A percentile compares a stretch with the other conserved stretches of the same genome.
Conservation (phyloP, 2,797 vertebrate genomes). For the Gymnothorax reevesii region DNA sequence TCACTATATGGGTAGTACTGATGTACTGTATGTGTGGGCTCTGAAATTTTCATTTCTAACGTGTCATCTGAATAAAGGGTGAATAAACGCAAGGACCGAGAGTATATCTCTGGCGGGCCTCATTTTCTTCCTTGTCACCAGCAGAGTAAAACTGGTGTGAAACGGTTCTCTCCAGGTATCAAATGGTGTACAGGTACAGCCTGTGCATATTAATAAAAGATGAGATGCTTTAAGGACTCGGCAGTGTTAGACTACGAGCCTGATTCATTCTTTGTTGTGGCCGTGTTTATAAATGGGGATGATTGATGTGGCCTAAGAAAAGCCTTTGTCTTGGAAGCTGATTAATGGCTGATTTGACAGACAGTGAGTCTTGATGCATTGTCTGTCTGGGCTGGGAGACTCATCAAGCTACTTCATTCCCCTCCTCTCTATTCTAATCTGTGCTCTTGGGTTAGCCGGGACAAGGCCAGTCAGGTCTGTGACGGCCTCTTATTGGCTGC, state of each 20-base stretch:
- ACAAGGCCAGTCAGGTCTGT: slow-evolving; percentile 24
- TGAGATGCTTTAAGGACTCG: background rate
- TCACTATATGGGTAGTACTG: background rate
- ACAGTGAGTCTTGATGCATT: background rate
- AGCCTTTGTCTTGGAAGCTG: background rate
- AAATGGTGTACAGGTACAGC: background rate
- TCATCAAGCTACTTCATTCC: background rate
- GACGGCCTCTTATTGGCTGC: slow-evolving; percentile 20
- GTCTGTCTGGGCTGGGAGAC: background rate
- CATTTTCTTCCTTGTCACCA: background rate
- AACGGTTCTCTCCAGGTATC: background rate
- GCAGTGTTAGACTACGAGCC: background rate
- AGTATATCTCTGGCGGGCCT: background rate
- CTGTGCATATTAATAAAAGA: background rate
- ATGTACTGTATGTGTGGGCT: background rate
- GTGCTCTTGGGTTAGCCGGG: background rate
- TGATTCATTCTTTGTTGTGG: background rate
- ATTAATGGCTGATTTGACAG: slow-evolving; percentile 14
- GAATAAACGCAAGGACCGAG: background rate
- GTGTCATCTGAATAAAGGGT: background rate
- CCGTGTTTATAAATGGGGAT: background rate
- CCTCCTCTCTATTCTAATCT: background rate
- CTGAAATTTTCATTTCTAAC: background rate
- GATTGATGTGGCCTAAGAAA: background rate
- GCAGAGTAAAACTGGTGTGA: background rate